Percentiles rank a stretch among this genome's conserved stretches.
These are phyloP conservation scores for Paraplagusia blochii DNA, from an alignment of 2,113 vertebrate species.

Conservation along the genomic window DNA sequence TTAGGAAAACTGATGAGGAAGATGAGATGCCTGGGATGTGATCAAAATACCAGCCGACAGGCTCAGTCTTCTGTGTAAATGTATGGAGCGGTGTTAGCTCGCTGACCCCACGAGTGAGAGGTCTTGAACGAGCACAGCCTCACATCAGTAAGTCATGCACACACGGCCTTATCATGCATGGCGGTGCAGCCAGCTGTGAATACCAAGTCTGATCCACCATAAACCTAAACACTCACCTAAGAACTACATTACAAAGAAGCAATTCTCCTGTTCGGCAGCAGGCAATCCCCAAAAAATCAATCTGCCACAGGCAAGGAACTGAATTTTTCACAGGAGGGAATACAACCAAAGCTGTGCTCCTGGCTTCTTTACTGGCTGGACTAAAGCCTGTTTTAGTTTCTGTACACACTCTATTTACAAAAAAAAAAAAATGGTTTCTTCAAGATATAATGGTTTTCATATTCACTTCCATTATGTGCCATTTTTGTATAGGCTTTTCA, in stretches of 20 bases:
- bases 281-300: slow-evolving; percentile 36
- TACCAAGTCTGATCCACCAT: slow-evolving; percentile 42
- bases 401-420: not conserved
- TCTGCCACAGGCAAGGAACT: slow-evolving; percentile 31
- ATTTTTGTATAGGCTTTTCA: not conserved
- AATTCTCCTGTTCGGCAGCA: slow-evolving; percentile 19
- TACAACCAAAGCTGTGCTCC: slow-evolving; percentile 11
- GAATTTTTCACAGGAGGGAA: slow-evolving; percentile 19
- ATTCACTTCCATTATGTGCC: not conserved
- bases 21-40: slow-evolving; percentile 48
- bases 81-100: slow-evolving; percentile 47
- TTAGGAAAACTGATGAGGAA: slow-evolving; percentile 55
- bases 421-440: not conserved
- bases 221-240: slow-evolving; percentile 45
- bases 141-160: slow-evolving; percentile 47
- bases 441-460: not conserved
- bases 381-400: not conserved
- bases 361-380: not conserved
- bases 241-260: slow-evolving; percentile 43
- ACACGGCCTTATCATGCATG: slow-evolving; percentile 36
- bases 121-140: slow-evolving; percentile 41
- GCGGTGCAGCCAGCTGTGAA: slow-evolving; percentile 34
- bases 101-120: slow-evolving; percentile 4
- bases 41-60: slow-evolving; percentile 40
- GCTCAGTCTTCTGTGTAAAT: slow-evolving; percentile 23